Base-by-base conservation (phyloP, 2,888 invertebrate genomes). In the Scrobipalpa costella region DNA sequence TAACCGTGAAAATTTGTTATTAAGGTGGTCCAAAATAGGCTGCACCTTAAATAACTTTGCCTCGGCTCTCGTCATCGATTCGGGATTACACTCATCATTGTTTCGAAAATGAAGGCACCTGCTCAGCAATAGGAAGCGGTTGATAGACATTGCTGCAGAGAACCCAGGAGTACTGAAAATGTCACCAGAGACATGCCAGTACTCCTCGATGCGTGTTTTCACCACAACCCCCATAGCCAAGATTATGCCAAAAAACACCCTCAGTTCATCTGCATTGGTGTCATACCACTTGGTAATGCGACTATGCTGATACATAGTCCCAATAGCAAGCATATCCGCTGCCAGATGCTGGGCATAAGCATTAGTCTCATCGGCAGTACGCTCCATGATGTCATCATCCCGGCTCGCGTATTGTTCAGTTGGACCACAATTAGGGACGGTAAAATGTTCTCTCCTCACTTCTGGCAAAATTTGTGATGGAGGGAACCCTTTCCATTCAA, bases 261-360 rank as follows among this genome's bases (percentile, higher is more conserved):
- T 69, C 3, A 73, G 6, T 49, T 73, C 73, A 38, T 71, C 68
- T 1, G 19, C 63, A 7, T n/a, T 34, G 0, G 69, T 69, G 33
- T 71, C 68, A 1, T 9, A 7, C 71, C 73, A 71, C 1, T 58
- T 2, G 2, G 17, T n/a, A 9, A 71, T 70, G 2, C 69, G 63
- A 52, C 69, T 71, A 7, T 9, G 27, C 0, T 66, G 66, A 33
- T 11, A 6, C 2, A 71, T 55, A 5, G 15, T 57, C 6, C 44
- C 38, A 21, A 50, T 52, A 1, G 27, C 13, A 7, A 64, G n/a
- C 64, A 66, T 58, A 17, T 61, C n/a, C 3, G 50, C n/a, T 34
- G 66, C 69, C n/a, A 70, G 1, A 55, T 73, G 64, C 64, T 76
- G 70, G n/a, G 74, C 74, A 62, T 76, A 75, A 15, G 36, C 61